Conservation (phyloP, 2,113 vertebrate genomes). For the Pachyramphus minor region DNA sequence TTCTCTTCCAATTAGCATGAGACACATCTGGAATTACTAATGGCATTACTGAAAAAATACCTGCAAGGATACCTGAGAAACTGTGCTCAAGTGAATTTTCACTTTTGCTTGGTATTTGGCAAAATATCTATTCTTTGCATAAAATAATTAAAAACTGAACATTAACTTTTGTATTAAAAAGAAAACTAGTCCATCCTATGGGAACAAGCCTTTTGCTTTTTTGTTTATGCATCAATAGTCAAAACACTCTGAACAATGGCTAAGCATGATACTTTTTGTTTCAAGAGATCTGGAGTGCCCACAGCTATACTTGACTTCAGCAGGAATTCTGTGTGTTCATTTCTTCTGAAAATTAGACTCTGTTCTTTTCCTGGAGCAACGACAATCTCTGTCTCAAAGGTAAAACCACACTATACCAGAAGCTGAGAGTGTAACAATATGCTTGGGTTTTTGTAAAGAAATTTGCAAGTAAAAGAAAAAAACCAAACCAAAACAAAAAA, state of each 20-base stretch:
- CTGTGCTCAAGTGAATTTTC: background rate
- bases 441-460: background rate
- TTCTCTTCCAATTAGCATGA: background rate
- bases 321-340: conserved; percentile 4
- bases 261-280: background rate
- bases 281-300: background rate
- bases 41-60: background rate
- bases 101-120: background rate
- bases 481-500: too few species aligned
- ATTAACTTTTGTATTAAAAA: background rate
- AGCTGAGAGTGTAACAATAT: background rate
- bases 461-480: background rate
- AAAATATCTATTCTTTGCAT: background rate
- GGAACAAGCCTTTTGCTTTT: background rate
- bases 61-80: background rate
- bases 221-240: conserved; percentile 3
- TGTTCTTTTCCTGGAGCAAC: conserved; percentile 17
- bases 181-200: background rate
- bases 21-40: background rate
- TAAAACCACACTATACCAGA: background rate
- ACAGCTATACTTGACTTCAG: conserved; percentile 30
- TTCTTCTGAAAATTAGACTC: background rate
- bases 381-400: background rate
- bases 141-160: background rate
- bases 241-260: background rate